phyloP scores from a whole-genome alignment of 2,888 invertebrate genomes.

The Thymelicus sylvestris region DNA sequence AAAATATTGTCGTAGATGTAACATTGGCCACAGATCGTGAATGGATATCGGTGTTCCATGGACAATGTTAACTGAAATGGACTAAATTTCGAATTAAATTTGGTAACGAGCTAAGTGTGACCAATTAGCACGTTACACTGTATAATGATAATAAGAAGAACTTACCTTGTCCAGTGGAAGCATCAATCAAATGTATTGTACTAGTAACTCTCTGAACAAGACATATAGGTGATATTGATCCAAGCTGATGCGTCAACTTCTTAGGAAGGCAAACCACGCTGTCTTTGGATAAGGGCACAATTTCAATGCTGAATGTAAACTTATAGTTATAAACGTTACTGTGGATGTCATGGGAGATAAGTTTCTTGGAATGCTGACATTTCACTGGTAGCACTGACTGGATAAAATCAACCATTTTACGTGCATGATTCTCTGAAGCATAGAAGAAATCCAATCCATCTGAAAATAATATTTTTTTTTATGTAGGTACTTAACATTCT shows the following conservation, averaged over 20 bases:
- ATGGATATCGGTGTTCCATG: too few species aligned
- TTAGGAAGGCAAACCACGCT: slow-evolving; percentile 95
- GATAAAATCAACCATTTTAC: slow-evolving; percentile 98
- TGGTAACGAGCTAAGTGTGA: too few species aligned
- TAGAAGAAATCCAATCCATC: slow-evolving; percentile 99
- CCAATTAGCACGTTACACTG: too few species aligned
- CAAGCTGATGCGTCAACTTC: slow-evolving; percentile 93
- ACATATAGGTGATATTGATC: slow-evolving; percentile 94
- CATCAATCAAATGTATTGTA: slow-evolving; percentile 96
- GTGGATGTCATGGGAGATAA: slow-evolving; percentile 98
- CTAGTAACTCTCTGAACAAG: slow-evolving; percentile 95
- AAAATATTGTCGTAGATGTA: too few species aligned
- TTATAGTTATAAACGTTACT: slow-evolving; percentile 99
- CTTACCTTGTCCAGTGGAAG: slow-evolving; percentile 91
- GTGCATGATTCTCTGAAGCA: slow-evolving; percentile 93
- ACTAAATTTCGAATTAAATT: too few species aligned
- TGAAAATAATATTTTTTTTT: slow-evolving; percentile 69
- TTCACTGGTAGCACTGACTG: slow-evolving; percentile 94
- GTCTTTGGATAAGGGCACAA: slow-evolving; percentile 98
- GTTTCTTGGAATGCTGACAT: slow-evolving; percentile 95
- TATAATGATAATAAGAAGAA: too few species aligned
- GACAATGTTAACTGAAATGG: too few species aligned
- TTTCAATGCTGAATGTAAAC: slow-evolving; percentile 96
- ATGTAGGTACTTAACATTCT: too few species aligned
- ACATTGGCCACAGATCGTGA: too few species aligned